Evolutionary conservation across 64 coral and sea anemone genomes (phyloP), one percentile per base, ranked within the genome.

Genomic region (Hydrozoanthus tunicans): DNA sequence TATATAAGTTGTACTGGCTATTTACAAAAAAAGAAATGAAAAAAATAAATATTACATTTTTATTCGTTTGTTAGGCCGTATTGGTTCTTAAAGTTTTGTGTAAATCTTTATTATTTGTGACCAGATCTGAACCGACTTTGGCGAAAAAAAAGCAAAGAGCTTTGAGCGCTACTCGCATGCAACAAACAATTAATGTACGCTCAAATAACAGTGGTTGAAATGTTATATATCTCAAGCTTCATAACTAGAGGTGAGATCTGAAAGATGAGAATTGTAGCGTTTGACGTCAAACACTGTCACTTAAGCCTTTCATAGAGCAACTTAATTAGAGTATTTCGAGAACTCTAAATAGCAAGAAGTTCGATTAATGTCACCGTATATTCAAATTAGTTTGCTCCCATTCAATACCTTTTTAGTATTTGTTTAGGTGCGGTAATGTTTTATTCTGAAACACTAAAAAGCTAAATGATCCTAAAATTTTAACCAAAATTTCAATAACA

Each of bases 331-430:
- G 68, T 58, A 59, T 74, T 74, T 88, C 20, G 59, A 74, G 67
- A 74, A 23, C 12, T 88, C 10, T 73, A 27, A 86, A 86, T 73
- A 73, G 68, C 23, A 7, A 12, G 9, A 4, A 10, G 27, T 86
- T 86, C 51, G 59, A 59, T 73, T 86, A 86, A 72, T 55, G 56
- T 58, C 54, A 74, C 6, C 1, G 5, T 27, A 26, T 32, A 59
- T 88, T 32, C 24, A 88, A 88, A 74, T 88, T 88, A 88, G 69
- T 74, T 88, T 88, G 84, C 9, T 60, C 25, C 59, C 32, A 3
- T 70, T 88, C 51, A 11, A 58, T 56, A 74, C 73, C 14, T 54
- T 73, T 59, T 73, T 26, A 88, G 74, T 88, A 74, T 88, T 88
- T 88, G 84, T 12, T 73, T 23, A 12, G 11, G 66, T 26, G 20